Evolutionary conservation across 1,140 invertebrate genomes (phyloP).

Genomic region (Caenorhabditis inopinata): DNA sequence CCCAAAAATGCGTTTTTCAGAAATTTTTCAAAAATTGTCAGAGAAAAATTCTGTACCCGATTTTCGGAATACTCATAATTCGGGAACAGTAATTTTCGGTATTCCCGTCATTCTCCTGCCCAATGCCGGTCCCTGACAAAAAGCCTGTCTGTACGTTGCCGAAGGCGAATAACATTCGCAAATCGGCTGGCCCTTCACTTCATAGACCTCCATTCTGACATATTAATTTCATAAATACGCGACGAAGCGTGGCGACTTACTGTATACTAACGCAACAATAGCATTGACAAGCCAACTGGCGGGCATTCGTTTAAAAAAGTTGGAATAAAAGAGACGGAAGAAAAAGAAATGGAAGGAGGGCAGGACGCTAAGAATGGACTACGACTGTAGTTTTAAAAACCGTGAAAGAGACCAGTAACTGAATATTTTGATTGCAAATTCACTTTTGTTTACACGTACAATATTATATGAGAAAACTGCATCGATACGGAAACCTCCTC

Average conservation of each 20-base stretch:
- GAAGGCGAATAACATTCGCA: background rate
- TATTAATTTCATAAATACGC: slow-evolving; percentile 28
- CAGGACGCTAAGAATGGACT: background rate
- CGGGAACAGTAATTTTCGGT: no score
- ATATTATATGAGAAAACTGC: background rate
- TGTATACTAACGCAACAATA: slow-evolving; percentile 29
- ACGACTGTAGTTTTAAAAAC: background rate
- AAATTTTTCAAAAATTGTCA: no score
- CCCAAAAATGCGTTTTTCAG: no score
- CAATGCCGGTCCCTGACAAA: no score
- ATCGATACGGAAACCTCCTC: background rate
- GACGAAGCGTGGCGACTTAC: slow-evolving; percentile 26
- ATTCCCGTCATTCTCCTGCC: background rate
- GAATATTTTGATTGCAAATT: slow-evolving; percentile 14
- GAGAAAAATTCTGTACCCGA: no score
- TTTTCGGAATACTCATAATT: no score
- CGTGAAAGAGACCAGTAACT: background rate
- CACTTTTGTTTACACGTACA: slow-evolving; percentile 15
- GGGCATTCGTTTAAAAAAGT: background rate
- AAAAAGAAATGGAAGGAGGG: background rate
- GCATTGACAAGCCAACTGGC: background rate
- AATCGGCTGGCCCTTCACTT: background rate
- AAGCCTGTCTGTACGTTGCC: background rate
- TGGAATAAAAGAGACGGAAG: background rate
- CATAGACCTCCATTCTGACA: background rate